These are phyloP conservation scores for Tethya wilhelma DNA, from an alignment of 37 sponge, comb jelly and placozoan species.

Conservation along the genomic window DNA sequence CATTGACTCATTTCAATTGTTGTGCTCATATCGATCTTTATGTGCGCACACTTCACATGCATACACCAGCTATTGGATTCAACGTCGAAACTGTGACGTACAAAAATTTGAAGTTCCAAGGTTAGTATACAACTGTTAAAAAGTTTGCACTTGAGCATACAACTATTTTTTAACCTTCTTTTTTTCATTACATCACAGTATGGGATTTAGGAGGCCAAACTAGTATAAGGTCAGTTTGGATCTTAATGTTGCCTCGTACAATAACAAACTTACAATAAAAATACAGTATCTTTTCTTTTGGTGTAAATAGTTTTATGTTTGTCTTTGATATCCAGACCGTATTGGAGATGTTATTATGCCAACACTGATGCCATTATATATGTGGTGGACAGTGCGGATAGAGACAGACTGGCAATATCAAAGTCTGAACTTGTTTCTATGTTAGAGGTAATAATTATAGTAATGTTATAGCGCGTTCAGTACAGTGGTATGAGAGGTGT, in stretches of 20 bases:
- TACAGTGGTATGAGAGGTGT: slow-evolving; percentile 13
- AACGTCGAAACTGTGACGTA: slow-evolving; percentile 98
- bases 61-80: slow-evolving; percentile 93
- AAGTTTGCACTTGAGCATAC: neutral
- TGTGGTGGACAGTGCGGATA: slow-evolving; percentile 97
- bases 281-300: no score
- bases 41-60: neutral
- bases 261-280: no score
- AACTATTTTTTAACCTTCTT: neutral
- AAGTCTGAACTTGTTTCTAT: slow-evolving; percentile 94
- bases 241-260: no score
- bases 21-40: neutral
- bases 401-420: slow-evolving; percentile 93
- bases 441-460: slow-evolving; percentile 80
- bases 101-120: slow-evolving; percentile 98
- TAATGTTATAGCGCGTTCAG: slow-evolving; percentile 9
- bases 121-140: slow-evolving; percentile 42
- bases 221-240: slow-evolving; percentile 94
- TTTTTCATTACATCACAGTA: slow-evolving; percentile 45
- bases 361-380: slow-evolving; percentile 99
- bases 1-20: neutral
- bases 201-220: slow-evolving; percentile 99
- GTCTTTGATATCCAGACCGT: slow-evolving; percentile 72
- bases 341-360: slow-evolving; percentile 99
- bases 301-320: no score